Percentiles rank a stretch among this genome's conserved stretches.
Evolutionary conservation across 2,797 vertebrate genomes (phyloP).

Genomic region (Clarias fuscus): DNA sequence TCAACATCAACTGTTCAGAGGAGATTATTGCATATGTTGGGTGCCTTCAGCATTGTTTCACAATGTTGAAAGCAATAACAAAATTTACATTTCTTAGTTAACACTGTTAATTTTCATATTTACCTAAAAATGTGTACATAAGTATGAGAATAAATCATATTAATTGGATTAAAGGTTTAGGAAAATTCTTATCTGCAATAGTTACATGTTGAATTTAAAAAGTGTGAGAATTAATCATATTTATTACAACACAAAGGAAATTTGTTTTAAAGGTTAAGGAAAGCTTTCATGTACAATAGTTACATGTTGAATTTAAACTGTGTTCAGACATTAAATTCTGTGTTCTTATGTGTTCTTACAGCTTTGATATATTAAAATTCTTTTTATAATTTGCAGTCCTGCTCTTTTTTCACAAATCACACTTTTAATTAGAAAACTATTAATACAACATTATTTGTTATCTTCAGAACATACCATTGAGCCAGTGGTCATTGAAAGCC

Average conservation of each 20-base stretch:
- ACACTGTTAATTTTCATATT: neutral
- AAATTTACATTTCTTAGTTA: neutral
- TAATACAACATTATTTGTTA: neutral
- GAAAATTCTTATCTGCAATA: neutral
- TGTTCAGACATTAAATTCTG: neutral
- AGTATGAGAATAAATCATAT: neutral
- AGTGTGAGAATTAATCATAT: neutral
- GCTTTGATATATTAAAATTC: neutral
- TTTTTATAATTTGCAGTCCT: neutral
- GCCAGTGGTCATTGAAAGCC: conserved; percentile 84
- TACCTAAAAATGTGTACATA: neutral
- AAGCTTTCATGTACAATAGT: neutral
- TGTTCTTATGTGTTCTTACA: too few species aligned
- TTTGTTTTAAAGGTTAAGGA: neutral
- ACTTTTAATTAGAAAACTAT: neutral
- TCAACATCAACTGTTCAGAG: too few species aligned
- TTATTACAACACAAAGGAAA: neutral
- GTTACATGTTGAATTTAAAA: neutral
- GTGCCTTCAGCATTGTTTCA: too few species aligned
- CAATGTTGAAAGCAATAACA: too few species aligned
- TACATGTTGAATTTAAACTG: neutral
- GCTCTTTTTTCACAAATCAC: neutral
- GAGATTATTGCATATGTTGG: too few species aligned
- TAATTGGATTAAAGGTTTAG: neutral
- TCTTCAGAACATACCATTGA: conserved; percentile 73